phyloP scores from a whole-genome alignment of 64 coral and sea anemone species.

The Anthopleura sola region DNA sequence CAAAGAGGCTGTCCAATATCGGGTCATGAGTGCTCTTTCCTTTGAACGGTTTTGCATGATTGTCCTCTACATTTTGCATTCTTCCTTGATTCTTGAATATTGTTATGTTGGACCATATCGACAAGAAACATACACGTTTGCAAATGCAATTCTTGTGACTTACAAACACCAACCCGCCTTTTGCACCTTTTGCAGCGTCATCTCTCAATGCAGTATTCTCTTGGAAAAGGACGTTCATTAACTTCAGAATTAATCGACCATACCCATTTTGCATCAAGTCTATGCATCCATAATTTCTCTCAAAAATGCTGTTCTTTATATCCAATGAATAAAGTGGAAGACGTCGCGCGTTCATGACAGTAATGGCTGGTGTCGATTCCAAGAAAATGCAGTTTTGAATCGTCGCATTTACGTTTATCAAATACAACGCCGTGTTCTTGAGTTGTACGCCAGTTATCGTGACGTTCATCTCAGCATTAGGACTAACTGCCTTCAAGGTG shows the following conservation, averaged over 20 bases:
- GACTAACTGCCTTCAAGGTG: background rate
- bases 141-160: background rate
- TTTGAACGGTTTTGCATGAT: background rate
- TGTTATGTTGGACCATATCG: background rate
- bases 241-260: background rate
- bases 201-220: background rate
- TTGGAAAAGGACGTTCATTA: background rate
- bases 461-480: background rate
- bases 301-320: background rate
- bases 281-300: background rate
- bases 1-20: background rate
- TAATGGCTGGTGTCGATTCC: background rate
- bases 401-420: background rate
- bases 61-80: too few species aligned
- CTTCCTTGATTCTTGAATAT: background rate
- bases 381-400: background rate
- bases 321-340: background rate
- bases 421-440: slow-evolving; percentile 1
- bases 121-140: background rate
- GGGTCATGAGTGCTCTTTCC: background rate
- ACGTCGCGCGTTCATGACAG: background rate
- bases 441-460: background rate
- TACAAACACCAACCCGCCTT: background rate
- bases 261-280: background rate
- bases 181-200: background rate